Evolutionary conservation across 1,140 invertebrate species (phyloP), one percentile per base, ranked within the genome.

Genomic region (Microplitis demolitor): DNA sequence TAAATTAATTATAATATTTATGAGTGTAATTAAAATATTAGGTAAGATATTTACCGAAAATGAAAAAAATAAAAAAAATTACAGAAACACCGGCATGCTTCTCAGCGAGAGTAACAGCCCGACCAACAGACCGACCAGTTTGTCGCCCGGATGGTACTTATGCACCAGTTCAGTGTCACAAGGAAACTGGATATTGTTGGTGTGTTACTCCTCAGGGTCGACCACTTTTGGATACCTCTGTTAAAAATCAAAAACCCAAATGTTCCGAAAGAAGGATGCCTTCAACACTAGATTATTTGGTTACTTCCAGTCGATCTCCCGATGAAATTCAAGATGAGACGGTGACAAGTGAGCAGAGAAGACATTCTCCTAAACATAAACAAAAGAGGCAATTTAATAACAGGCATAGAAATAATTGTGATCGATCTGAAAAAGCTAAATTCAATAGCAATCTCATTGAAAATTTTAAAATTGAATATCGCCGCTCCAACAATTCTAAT

Each of bases 381-480:
- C 83, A 83, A 51, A 79, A 80, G 5, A 77, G 82, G 16, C 82
- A 84, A 39, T 83, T 83, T 53, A 77, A 58, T 58, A 80, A 72
- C 35, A 68, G 78, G 24, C 85, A 86, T 31, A 76, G 84, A 13
- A 83, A 84, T 70, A 83, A 84, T 13, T 97, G 96, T 80, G 92
- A 90, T 71, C 88, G 90, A 33, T 82, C 86, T 0, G 95, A 97
- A 80, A 92, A 93, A 75, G 88, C 90, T 4, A 87, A 89, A 16
- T 96, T 97, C 84, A 97, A 96, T 79, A 88, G 84, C 6, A 96
- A 96, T 76, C 87, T 97, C 2, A 91, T 96, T 51, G 91, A 93
- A 62, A 92, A 93, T 66, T 96, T 97, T 81, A 91, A 91, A 69
- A 92, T 92, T 6, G 95, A 97, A 83, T 95, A 92, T 68, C 89